phyloP scores from a whole-genome alignment of 1,140 invertebrate genomes.

The Rhopalosiphum padi region DNA sequence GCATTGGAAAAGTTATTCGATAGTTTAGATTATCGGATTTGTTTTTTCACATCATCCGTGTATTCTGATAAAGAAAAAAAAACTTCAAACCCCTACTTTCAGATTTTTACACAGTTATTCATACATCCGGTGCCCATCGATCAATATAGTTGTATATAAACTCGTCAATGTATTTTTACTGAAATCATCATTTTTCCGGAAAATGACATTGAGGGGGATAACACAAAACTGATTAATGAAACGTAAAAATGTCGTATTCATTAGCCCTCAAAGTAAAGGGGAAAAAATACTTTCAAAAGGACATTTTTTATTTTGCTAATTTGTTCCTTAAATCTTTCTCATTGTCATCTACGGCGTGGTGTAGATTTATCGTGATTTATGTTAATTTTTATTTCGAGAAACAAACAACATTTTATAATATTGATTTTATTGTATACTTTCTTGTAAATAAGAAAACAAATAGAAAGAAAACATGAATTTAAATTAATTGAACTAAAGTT shows the following conservation, averaged over 20 bases:
- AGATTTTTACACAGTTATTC: background rate
- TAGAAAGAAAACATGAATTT: background rate
- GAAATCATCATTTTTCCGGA: slow-evolving; percentile 1
- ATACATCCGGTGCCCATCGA: slow-evolving; percentile 2
- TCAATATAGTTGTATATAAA: background rate
- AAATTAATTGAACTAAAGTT: background rate
- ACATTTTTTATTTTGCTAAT: background rate
- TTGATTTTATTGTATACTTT: background rate
- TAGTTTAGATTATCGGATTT: background rate
- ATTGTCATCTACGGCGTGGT: background rate
- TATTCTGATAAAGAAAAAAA: slow-evolving; percentile 21
- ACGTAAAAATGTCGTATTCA: slow-evolving; percentile 34
- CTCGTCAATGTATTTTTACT: background rate
- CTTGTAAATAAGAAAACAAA: background rate
- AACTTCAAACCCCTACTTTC: background rate
- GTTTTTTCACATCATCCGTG: background rate
- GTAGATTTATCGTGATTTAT: background rate
- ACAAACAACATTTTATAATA: background rate
- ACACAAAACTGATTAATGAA: slow-evolving; percentile 42
- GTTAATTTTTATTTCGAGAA: background rate
- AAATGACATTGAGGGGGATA: background rate
- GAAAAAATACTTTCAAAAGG: background rate
- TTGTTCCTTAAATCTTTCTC: background rate
- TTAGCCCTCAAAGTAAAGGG: background rate
- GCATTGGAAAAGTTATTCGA: background rate